Conservation (phyloP, 2,797 vertebrate genomes). For the Aulostomus chinensis region DNA sequence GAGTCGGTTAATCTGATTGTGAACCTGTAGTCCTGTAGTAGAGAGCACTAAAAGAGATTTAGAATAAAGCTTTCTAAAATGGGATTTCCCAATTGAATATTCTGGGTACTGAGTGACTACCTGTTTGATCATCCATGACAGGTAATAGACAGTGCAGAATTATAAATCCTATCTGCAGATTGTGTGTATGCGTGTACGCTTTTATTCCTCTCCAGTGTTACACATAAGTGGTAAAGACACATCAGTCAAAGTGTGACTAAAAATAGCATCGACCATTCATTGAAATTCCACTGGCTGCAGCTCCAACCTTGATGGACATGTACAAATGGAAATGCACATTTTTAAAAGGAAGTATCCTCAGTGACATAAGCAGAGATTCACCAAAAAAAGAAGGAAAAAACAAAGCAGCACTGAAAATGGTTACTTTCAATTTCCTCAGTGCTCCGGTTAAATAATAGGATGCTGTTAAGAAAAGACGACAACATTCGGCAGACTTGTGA, state of each 20-base stretch:
- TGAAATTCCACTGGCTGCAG: slow-evolving; percentile 59
- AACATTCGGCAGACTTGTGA: too few relatives aligned
- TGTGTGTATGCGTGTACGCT: background rate
- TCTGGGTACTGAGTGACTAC: too few relatives aligned
- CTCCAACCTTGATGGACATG: slow-evolving; percentile 47
- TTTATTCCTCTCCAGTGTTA: slow-evolving; percentile 25
- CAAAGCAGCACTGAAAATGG: slow-evolving; percentile 27
- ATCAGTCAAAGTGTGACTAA: slow-evolving; percentile 57
- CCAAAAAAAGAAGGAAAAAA: too few relatives aligned
- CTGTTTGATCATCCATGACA: too few relatives aligned
- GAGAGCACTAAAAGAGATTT: too few relatives aligned
- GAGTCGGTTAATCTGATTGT: too few relatives aligned
- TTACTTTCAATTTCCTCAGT: slow-evolving; percentile 40
- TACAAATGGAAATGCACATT: slow-evolving; percentile 23
- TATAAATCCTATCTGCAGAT: background rate
- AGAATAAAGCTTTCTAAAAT: too few relatives aligned
- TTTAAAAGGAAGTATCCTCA: too few relatives aligned
- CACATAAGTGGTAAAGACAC: slow-evolving; percentile 38
- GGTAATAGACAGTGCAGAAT: slow-evolving; percentile 30
- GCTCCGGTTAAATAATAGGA: slow-evolving; percentile 30
- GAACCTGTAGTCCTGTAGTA: too few relatives aligned
- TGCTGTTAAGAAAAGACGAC: slow-evolving; percentile 7
- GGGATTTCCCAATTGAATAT: too few relatives aligned
- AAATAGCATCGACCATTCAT: slow-evolving; percentile 66
- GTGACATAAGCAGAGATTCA: slow-evolving; percentile 7